Percentiles rank a stretch among this genome's conserved stretches.
These are phyloP conservation scores for Danio aesculapii DNA, from an alignment of 2,797 vertebrate species.

Conservation along the genomic window DNA sequence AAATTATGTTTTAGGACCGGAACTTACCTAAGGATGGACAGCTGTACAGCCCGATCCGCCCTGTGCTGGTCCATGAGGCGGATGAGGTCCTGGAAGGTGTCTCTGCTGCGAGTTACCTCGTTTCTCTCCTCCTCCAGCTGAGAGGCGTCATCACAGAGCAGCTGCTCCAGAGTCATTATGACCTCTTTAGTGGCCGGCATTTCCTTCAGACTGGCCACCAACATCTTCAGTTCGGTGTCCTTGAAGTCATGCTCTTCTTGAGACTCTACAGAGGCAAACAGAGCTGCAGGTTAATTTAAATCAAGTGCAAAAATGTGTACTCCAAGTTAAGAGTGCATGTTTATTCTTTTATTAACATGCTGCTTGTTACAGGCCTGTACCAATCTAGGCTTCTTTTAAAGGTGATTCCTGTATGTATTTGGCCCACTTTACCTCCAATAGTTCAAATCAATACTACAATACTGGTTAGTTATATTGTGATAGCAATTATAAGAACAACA, in stretches of 20 bases:
- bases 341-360: not conserved
- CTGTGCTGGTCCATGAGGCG: constrained; percentile 85
- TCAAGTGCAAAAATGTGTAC: not conserved
- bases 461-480: not conserved
- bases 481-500: not conserved
- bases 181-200: constrained; percentile 81
- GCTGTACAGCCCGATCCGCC: constrained; percentile 79
- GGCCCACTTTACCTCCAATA: not conserved
- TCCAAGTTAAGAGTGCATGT: not conserved
- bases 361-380: not conserved
- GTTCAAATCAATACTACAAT: not conserved
- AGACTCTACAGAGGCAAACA: constrained; percentile 59
- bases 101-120: constrained; percentile 79
- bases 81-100: constrained; percentile 87
- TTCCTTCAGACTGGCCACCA: constrained; percentile 81
- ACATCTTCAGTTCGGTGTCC: constrained; percentile 76
- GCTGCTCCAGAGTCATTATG: constrained; percentile 87
- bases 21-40: constrained; percentile 84
- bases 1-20: no score
- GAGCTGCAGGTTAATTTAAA: not conserved
- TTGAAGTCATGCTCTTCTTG: constrained; percentile 77
- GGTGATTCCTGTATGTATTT: not conserved
- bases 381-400: not conserved
- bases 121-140: constrained; percentile 71
- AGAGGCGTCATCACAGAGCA: constrained; percentile 77